These are phyloP conservation scores for Gavia stellata DNA, from an alignment of 2,113 vertebrate genomes.

Conservation along the genomic window DNA sequence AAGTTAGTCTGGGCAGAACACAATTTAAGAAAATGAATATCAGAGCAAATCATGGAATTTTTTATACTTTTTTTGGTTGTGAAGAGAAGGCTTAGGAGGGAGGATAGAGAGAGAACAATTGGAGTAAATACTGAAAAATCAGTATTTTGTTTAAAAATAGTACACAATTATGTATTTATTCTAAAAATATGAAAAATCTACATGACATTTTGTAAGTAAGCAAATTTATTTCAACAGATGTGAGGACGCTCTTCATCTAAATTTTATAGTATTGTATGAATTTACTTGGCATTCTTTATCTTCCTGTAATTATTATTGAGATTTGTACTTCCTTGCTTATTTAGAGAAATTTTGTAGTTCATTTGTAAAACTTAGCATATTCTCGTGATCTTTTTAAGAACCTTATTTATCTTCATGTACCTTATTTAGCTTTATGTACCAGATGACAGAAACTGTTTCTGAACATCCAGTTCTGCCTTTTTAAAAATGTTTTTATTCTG, in stretches of 20 bases:
- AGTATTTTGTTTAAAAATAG: constrained; percentile 34
- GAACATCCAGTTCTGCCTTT: background rate
- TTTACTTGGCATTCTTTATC: constrained; percentile 25
- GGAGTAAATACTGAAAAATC: constrained; percentile 3
- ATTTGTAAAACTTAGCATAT: background rate
- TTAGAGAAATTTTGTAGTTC: background rate
- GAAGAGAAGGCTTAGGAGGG: background rate
- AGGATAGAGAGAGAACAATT: background rate
- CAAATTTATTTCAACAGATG: constrained; percentile 46
- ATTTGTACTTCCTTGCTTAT: constrained; percentile 4
- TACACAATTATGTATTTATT: constrained; percentile 32
- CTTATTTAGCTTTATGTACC: background rate
- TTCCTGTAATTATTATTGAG: constrained; percentile 51
- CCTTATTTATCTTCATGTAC: background rate
- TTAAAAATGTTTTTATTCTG: background rate
- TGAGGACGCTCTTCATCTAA: constrained; percentile 41
- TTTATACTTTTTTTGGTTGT: background rate
- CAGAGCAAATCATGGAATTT: background rate
- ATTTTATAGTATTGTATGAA: constrained; percentile 16
- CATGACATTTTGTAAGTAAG: constrained; percentile 28
- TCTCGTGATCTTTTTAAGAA: background rate
- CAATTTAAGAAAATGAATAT: background rate
- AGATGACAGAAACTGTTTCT: background rate
- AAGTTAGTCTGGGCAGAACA: background rate
- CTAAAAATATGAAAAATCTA: constrained; percentile 47